Evolutionary conservation across 2,888 invertebrate genomes (phyloP).

Genomic region (Spisula solida): DNA sequence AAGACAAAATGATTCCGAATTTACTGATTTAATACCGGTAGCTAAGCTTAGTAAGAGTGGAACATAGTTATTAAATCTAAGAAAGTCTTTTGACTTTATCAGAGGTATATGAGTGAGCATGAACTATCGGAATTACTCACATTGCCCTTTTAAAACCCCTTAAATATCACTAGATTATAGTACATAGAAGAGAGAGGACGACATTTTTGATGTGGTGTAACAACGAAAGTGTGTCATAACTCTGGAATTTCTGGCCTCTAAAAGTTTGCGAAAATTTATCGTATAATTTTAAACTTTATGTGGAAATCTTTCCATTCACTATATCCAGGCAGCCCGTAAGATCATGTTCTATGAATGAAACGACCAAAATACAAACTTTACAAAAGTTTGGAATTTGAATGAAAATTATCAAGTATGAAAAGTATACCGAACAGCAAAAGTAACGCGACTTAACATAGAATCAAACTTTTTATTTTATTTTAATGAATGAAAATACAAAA

Average conservation of each 20-base stretch:
- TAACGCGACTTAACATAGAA: no score
- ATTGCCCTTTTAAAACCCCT: constrained; percentile 27
- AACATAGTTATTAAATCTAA: constrained; percentile 39
- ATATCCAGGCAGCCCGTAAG: background rate
- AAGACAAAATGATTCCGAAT: constrained; percentile 56
- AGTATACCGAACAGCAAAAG: background rate
- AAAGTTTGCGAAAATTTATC: background rate
- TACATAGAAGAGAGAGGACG: background rate
- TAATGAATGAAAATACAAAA: no score
- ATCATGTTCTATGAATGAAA: background rate
- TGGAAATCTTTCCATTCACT: background rate
- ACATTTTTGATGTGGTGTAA: constrained; percentile 20
- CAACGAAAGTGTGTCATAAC: background rate
- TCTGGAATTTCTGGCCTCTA: background rate
- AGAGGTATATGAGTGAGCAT: constrained; percentile 6
- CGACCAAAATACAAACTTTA: background rate
- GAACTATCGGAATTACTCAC: constrained; percentile 3
- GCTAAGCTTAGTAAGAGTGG: constrained; percentile 45
- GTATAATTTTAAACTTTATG: background rate
- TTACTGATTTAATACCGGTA: constrained; percentile 57
- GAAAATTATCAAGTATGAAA: background rate
- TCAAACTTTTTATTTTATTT: no score
- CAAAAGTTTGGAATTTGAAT: background rate
- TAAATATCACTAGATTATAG: background rate
- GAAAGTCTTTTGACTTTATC: constrained; percentile 54